Conservation (phyloP, 2,888 invertebrate species). For the Eudemis profundana region DNA sequence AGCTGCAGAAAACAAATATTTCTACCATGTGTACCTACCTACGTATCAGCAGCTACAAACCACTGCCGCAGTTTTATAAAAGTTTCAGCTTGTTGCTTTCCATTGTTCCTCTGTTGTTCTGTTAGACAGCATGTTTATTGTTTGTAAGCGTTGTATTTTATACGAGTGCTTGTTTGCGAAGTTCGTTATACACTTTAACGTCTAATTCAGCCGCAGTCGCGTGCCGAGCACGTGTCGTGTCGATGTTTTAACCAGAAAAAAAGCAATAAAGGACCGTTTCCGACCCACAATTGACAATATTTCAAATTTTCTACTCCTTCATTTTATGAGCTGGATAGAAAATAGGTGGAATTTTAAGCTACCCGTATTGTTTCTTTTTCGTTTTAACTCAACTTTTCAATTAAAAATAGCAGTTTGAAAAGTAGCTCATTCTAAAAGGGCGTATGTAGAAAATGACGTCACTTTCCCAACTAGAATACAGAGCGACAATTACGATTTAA, state of each 20-base stretch:
- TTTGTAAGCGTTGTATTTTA: conserved; percentile 34
- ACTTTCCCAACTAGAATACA: no score
- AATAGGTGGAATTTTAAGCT: no score
- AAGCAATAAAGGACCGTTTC: conserved; percentile 30
- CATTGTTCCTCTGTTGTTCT: conserved; percentile 53
- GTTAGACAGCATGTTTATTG: conserved; percentile 38
- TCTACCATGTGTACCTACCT: conserved; percentile 18
- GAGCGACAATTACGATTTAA: no score
- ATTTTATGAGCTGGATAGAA: no score
- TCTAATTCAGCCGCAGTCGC: conserved; percentile 34
- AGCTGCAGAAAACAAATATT: conserved; percentile 49
- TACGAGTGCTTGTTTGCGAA: conserved; percentile 27
- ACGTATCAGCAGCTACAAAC: conserved; percentile 47
- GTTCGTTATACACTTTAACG: conserved; percentile 29
- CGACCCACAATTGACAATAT: no score
- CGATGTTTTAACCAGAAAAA: conserved; percentile 34
- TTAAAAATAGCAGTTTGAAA: no score
- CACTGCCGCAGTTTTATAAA: conserved; percentile 57
- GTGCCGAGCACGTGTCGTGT: conserved; percentile 38
- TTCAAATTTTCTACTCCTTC: no score
- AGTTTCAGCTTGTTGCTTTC: conserved; percentile 59
- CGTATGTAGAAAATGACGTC: no score
- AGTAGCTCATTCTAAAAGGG: no score
- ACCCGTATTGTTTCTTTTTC: no score
- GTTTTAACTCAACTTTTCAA: no score